Base-by-base conservation (phyloP, 2,888 invertebrate species). In the Teleiodes luculella region DNA sequence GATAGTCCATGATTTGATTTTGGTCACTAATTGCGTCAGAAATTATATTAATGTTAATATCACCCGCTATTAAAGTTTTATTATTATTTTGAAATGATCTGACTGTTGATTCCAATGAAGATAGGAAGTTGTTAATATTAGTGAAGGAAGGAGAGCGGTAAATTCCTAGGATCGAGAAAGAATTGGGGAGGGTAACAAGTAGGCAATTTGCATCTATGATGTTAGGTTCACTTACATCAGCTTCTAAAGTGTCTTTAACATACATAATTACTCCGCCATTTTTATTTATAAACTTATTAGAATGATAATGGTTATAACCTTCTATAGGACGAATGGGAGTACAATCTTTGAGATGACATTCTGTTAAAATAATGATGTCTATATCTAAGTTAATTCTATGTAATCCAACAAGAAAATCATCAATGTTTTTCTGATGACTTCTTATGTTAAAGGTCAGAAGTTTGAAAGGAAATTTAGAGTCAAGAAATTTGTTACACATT, bases 1-100 rank as follows among this genome's bases (percentile, higher is more conserved):
- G 13, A 36, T 36, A 36, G 3, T 36, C 36, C 5, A n/a, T 5
- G 5, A 36, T 50, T 55, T 53, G 51, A 13, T 13, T 51, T 57
- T 53, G 51, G 31, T 35, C 51, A 52, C 45, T 13, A 13, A 4
- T 11, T 5, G 11, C 31, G 24, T 16, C 18, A 14, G 47, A 39
- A 36, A 47, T 39, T 28, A 33, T 43, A 14, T 49, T 52, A 35
- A 52, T 43, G 43, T 11, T 31, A 8, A 41, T 31, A 13, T 13
- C 24, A 10, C 13, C 28, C 11, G 20, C 30, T 36, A 36, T 13
- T 13, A 36, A 13, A 3, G 6, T 36, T 6, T 13, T 7, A 13
- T 13, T 36, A n/a, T 36, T 36, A 6, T 36, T 36, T 36, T 11
- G n/a, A 13, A 13, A 6, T 3, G 36, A 36, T 3, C 13, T 36